Evolutionary conservation across 2,888 invertebrate genomes (phyloP).

Genomic region (Cheilosia scutellata): DNA sequence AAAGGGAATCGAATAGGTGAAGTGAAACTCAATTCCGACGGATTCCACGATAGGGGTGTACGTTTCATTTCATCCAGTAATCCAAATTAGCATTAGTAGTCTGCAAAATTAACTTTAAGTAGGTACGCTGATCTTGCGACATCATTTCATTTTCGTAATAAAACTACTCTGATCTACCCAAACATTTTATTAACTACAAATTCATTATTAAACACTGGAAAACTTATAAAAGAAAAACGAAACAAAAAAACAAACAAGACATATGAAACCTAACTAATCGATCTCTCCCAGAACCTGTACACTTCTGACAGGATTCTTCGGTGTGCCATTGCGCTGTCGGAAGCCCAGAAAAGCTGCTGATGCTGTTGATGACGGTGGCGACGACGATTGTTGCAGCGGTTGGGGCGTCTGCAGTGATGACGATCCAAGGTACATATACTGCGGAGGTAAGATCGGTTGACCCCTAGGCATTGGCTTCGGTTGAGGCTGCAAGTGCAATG

Average conservation of each 20-base stretch:
- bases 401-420: neutral
- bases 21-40: too few relatives aligned
- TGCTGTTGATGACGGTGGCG: slow-evolving; percentile 69
- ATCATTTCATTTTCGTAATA: too few relatives aligned
- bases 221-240: neutral
- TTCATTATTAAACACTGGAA: neutral
- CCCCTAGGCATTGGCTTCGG: slow-evolving; percentile 44
- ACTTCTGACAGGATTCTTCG: slow-evolving; percentile 87
- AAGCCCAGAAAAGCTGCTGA: slow-evolving; percentile 82
- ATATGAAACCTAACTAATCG: slow-evolving; percentile 34
- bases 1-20: too few relatives aligned
- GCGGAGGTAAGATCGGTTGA: slow-evolving; percentile 32
- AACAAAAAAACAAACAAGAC: neutral
- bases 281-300: slow-evolving; percentile 90
- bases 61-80: too few relatives aligned
- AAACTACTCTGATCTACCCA: neutral
- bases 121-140: too few relatives aligned
- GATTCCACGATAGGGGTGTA: too few relatives aligned
- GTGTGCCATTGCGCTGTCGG: slow-evolving; percentile 52
- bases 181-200: slow-evolving; percentile 6
- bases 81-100: too few relatives aligned
- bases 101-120: too few relatives aligned
- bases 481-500: slow-evolving; percentile 89
- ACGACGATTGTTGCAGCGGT: too few relatives aligned
- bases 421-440: slow-evolving; percentile 19